Evolutionary conservation across 1,140 invertebrate species (phyloP).

Genomic region (Condylostylus longicornis): DNA sequence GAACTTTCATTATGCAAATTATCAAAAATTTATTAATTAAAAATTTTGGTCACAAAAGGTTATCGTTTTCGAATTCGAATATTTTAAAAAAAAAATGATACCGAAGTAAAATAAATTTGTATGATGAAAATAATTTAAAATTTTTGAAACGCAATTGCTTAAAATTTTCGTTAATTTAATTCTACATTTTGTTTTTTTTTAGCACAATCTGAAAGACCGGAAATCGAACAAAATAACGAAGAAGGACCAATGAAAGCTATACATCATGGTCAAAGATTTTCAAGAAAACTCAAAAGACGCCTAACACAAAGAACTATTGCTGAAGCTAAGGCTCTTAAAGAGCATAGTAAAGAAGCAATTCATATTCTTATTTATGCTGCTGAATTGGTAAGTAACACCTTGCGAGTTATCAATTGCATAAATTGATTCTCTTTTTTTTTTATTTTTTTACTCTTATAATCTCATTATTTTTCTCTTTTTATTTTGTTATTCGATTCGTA

Average conservation of each 20-base stretch:
- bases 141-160: not conserved
- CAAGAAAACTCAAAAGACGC: constrained; percentile 49
- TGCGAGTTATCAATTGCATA: too few species aligned
- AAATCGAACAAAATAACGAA: too few species aligned
- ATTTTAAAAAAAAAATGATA: not conserved
- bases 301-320: constrained; percentile 54
- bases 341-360: constrained; percentile 61
- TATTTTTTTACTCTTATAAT: too few species aligned
- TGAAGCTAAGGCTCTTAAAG: constrained; percentile 58
- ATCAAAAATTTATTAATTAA: too few species aligned
- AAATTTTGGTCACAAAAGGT: too few species aligned
- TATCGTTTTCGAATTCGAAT: too few species aligned
- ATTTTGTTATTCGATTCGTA: too few species aligned
- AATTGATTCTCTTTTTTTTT: too few species aligned
- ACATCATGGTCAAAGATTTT: constrained; percentile 55
- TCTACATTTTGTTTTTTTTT: constrained; percentile 1
- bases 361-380: constrained; percentile 56
- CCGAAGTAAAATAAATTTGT: not conserved
- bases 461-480: too few species aligned
- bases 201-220: not conserved
- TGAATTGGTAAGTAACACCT: constrained; percentile 50
- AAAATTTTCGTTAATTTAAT: not conserved
- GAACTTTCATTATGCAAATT: too few species aligned
- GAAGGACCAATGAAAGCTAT: constrained; percentile 44
- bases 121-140: not conserved